Evolutionary conservation across 2,888 invertebrate genomes (phyloP), one percentile per base, ranked within the genome.

Genomic region (Xestia xanthographa): DNA sequence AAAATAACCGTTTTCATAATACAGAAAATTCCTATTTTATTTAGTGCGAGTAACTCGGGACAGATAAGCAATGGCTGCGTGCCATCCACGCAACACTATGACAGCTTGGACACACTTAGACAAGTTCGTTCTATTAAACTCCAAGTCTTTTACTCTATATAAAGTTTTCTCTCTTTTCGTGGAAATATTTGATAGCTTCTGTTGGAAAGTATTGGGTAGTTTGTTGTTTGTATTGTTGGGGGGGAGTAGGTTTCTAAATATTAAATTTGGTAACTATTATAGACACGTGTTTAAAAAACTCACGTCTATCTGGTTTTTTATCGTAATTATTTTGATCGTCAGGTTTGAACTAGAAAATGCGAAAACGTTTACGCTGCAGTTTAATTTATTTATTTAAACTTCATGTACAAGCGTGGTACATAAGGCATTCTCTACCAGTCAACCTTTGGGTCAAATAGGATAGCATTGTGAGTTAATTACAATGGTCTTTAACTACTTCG

Each of bases 41-140:
- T 77, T 80, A 65, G 74, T 78, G 77, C 60, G 66, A 78, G 77
- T 79, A 76, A 77, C 68, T 79, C 68, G 20, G n/a, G 29, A 62
- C 22, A 72, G 69, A 87, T 87, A 87, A 86, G 80, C 72, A 72
- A 81, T 86, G 81, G 87, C 83, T 80, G 83, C 69, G 83, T 87
- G 87, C 87, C 87, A 85, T 87, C 69, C 72, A 87, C 83, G 79
- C 83, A 78, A 66, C 77, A 70, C 72, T 67, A 83, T 87, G 87
- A 85, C 79, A 83, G 77, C 69, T 81, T 41, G 79, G 77, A 83
- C 81, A 81, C 66, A 56, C 78, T 79, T 79, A 65, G 76, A 86
- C 83, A 79, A 86, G 66, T 87, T 80, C 50, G 76, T 87, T 81
- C 86, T 85, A 81, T 85, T 85, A 85, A 87, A 86, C 79, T 87